Evolutionary conservation across 2,797 vertebrate species (phyloP).

Genomic region (Enteromius argenteus): DNA sequence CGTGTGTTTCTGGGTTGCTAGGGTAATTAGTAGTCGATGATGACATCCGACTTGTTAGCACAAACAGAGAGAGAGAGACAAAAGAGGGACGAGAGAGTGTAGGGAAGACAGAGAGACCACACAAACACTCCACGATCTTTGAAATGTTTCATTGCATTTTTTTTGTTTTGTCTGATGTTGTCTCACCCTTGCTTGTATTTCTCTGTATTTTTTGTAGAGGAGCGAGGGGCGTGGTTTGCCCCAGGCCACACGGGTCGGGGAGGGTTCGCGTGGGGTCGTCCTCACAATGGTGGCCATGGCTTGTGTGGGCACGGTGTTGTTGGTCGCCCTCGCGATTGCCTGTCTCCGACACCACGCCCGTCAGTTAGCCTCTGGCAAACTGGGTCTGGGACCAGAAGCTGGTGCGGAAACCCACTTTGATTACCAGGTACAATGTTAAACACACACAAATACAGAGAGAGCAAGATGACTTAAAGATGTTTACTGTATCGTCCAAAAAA

Average conservation of each 20-base stretch:
- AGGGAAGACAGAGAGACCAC: conserved; percentile 46
- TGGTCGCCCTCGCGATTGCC: conserved; percentile 82
- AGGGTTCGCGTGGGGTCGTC: conserved; percentile 86
- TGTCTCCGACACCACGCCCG: conserved; percentile 88
- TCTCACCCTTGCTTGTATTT: background rate
- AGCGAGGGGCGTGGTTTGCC: conserved; percentile 82
- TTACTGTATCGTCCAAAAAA: background rate
- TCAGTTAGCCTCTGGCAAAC: conserved; percentile 88
- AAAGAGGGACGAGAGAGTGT: conserved; percentile 39
- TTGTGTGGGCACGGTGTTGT: conserved; percentile 86
- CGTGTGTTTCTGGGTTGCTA: conserved; percentile 56
- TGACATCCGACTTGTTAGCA: conserved; percentile 65
- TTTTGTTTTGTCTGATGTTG: background rate
- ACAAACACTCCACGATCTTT: conserved; percentile 36
- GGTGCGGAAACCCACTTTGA: conserved; percentile 92
- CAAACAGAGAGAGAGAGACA: conserved; percentile 62
- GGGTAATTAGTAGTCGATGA: conserved; percentile 67
- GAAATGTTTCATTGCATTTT: background rate
- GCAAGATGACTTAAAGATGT: background rate
- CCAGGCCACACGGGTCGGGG: conserved; percentile 77
- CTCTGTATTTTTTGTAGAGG: conserved; percentile 74
- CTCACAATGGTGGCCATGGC: conserved; percentile 91
- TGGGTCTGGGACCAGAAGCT: conserved; percentile 91
- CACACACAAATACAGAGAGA: background rate
- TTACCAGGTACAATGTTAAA: conserved; percentile 86